These are phyloP conservation scores for Smithornis capensis DNA, from an alignment of 2,113 vertebrate genomes.

Conservation along the genomic window DNA sequence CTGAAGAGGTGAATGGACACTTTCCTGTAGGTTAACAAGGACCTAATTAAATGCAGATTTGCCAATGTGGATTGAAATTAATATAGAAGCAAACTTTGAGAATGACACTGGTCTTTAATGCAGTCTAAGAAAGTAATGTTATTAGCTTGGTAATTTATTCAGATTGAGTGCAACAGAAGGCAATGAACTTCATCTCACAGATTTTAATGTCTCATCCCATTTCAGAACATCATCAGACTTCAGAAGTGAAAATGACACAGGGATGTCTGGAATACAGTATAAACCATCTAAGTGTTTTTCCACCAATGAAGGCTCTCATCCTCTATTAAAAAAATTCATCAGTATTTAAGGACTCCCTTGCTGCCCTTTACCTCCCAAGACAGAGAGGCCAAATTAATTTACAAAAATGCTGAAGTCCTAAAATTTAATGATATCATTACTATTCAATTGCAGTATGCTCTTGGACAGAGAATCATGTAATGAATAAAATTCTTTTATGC, in stretches of 20 bases:
- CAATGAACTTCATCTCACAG: constrained; percentile 32
- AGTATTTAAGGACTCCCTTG: constrained; percentile 45
- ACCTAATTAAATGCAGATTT: neutral
- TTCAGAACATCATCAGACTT: constrained; percentile 4
- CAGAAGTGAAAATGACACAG: neutral
- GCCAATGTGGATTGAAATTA: neutral
- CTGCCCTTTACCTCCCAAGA: constrained; percentile 51
- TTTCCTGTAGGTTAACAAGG: neutral
- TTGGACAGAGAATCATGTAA: neutral
- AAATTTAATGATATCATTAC: constrained; percentile 60
- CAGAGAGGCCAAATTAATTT: constrained; percentile 58
- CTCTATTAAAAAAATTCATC: constrained; percentile 43
- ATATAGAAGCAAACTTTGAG: neutral
- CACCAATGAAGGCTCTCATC: neutral
- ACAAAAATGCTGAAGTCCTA: constrained; percentile 54
- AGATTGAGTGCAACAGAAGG: neutral
- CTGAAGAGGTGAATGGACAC: neutral
- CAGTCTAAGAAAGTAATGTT: neutral
- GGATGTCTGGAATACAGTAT: constrained; percentile 40
- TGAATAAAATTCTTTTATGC: constrained; percentile 13
- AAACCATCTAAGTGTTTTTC: constrained; percentile 38
- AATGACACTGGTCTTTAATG: constrained; percentile 7
- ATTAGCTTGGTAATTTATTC: constrained; percentile 49
- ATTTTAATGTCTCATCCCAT: constrained; percentile 32
- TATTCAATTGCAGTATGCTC: constrained; percentile 17